Evolutionary conservation across 2,888 invertebrate genomes (phyloP), one percentile per base, ranked within the genome.

Genomic region (Apotomis capreana): DNA sequence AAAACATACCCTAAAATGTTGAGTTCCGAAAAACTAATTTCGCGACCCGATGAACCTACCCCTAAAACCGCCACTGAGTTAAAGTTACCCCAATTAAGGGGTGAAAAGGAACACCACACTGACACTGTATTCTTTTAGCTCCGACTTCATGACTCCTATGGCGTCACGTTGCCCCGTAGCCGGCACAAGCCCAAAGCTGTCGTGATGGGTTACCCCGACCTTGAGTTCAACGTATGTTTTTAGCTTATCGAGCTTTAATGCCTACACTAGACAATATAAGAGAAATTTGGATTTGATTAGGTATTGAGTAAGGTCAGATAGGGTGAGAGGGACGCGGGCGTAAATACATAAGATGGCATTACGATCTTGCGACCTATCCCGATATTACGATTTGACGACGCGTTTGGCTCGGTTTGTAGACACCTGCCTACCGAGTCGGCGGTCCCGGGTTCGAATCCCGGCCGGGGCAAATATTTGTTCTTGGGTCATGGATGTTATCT

Each of bases 181-280:
- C 52, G 72, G n/a, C 59, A 54, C 72, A 57, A 59, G 37, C 54
- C 72, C 54, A 72, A 68, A 58, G 65, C 46, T n/a, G 55, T 65
- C 36, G 55, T 46, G n/a, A 55, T 57, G 26, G 68, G 63, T 57
- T 68, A 68, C 62, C 57, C 62, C 12, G 72, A 68, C 8, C 68
- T 68, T 68, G 72, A 72, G 54, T 63, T 54, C 54, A 72, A 72
- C 58, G 72, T 72, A 72, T n/a, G 71, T 71, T 57, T 64, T 62
- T 62, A 51, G 37, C n/a, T 65, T 49, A 13, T 54, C 36, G 54
- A 71, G 57, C 51, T 62, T 57, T 5, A 44, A 60, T 37, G 59
- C 46, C 37, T 12, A 65, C 9, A 55, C 36, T 67, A 67, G 61
- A 62, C 8, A 49, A 1, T 3, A 3, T 49, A 49, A 49, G 49